These are phyloP conservation scores for Dreissena polymorpha DNA, from an alignment of 1,140 invertebrate species.

Conservation along the genomic window DNA sequence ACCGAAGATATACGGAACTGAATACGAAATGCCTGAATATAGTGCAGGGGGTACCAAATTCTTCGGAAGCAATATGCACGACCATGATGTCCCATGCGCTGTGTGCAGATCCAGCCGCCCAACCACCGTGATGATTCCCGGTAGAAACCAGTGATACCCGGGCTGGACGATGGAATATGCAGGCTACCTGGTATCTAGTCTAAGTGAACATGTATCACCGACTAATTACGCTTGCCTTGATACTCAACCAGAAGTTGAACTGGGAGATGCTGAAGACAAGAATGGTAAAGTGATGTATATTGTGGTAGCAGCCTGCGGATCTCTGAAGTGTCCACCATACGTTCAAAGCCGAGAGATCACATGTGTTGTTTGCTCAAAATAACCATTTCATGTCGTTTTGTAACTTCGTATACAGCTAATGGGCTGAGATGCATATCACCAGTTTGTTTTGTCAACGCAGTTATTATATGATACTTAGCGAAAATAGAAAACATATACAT, in stretches of 20 bases:
- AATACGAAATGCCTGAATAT: constrained; percentile 6
- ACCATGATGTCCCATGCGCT: constrained; percentile 37
- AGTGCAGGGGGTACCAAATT: background rate
- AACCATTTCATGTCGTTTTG: background rate
- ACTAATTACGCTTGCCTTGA: constrained; percentile 20
- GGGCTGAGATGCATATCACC: too few relatives aligned
- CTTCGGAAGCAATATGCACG: background rate
- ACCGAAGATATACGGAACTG: constrained; percentile 30
- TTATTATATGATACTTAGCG: too few relatives aligned
- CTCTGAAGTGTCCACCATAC: constrained; percentile 60
- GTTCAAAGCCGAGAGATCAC: constrained; percentile 47
- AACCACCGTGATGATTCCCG: constrained; percentile 37
- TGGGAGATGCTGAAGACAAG: constrained; percentile 3
- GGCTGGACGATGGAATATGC: background rate
- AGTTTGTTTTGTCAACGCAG: too few relatives aligned
- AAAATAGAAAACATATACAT: too few relatives aligned
- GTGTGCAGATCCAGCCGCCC: constrained; percentile 12
- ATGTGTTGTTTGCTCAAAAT: constrained; percentile 65
- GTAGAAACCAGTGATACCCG: constrained; percentile 6
- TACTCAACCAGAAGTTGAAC: background rate
- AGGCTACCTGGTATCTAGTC: constrained; percentile 2
- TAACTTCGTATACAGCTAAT: background rate
- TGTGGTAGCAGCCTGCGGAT: constrained; percentile 45
- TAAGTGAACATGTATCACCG: background rate
- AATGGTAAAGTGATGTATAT: constrained; percentile 56